phyloP scores from a whole-genome alignment of 2,888 invertebrate species.

The Trypoxylon attenuatum region DNA sequence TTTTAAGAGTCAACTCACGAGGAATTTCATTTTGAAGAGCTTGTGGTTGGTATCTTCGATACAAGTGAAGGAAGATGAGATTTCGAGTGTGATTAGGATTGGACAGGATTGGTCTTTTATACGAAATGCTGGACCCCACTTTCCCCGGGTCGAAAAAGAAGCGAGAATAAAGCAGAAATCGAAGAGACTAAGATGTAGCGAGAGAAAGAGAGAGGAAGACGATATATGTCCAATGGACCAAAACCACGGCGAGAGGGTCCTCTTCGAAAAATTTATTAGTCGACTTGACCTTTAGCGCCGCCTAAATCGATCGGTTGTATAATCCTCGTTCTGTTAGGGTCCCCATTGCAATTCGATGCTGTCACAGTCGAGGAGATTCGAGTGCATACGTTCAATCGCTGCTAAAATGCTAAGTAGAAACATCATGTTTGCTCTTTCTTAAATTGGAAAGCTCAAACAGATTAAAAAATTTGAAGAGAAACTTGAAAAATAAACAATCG shows the following conservation, averaged over 20 bases:
- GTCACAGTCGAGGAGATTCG: too few species aligned
- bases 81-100: constrained; percentile 60
- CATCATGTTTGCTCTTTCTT: too few species aligned
- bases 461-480: too few species aligned
- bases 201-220: constrained; percentile 36
- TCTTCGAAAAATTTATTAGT: constrained; percentile 63
- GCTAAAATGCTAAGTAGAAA: too few species aligned
- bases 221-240: constrained; percentile 11
- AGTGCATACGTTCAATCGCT: background rate
- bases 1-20: constrained; percentile 56
- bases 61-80: constrained; percentile 45
- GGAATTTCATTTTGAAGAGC: constrained; percentile 65
- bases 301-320: constrained; percentile 60
- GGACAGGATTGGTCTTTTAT: constrained; percentile 64
- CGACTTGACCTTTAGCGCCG: constrained; percentile 63
- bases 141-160: constrained; percentile 54
- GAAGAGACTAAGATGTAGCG: constrained; percentile 5
- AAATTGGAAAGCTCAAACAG: too few species aligned
- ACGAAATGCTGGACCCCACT: constrained; percentile 60
- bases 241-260: constrained; percentile 45
- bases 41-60: constrained; percentile 35
- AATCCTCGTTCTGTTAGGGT: constrained; percentile 33
- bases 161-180: constrained; percentile 23
- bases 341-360: background rate
- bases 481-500: too few species aligned